These are phyloP conservation scores for Oryzias dopingdopingensis DNA, from an alignment of 2,797 vertebrate genomes.

Conservation along the genomic window DNA sequence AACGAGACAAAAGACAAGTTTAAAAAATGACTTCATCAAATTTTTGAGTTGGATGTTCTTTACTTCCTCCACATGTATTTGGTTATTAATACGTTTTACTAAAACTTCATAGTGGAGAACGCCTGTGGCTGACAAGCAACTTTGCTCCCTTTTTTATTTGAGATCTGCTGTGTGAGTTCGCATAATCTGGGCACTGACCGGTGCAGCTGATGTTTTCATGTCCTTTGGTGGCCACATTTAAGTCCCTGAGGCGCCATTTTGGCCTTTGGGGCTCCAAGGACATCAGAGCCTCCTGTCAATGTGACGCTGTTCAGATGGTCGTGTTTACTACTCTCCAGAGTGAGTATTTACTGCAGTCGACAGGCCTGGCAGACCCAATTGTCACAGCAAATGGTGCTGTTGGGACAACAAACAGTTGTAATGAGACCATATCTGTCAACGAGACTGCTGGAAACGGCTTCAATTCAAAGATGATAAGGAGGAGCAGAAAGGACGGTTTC, in stretches of 20 bases:
- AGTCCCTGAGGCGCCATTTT: neutral
- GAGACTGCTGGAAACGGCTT: conserved; percentile 33
- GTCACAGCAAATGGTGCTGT: conserved; percentile 78
- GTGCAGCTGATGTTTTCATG: neutral
- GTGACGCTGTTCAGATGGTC: conserved; percentile 68
- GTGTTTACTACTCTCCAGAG: conserved; percentile 69
- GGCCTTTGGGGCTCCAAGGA: conserved; percentile 8
- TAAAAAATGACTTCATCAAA: too few species aligned
- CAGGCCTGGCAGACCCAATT: conserved; percentile 67
- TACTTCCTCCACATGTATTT: too few species aligned
- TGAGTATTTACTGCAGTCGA: conserved; percentile 56
- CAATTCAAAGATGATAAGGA: conserved; percentile 3
- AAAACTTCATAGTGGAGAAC: too few species aligned
- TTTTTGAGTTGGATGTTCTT: too few species aligned
- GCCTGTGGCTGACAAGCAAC: neutral
- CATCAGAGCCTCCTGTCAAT: conserved; percentile 30
- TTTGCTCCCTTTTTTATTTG: neutral
- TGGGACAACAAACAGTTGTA: conserved; percentile 76
- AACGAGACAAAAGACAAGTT: too few species aligned
- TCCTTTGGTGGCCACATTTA: conserved; percentile 6
- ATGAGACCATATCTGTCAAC: conserved; percentile 60
- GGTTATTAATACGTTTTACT: too few species aligned
- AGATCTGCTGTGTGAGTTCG: neutral
- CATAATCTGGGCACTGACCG: neutral
- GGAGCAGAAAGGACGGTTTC: conserved; percentile 2